Evolutionary conservation across 2,888 invertebrate genomes (phyloP).

Genomic region (Hofmannophila pseudospretella): DNA sequence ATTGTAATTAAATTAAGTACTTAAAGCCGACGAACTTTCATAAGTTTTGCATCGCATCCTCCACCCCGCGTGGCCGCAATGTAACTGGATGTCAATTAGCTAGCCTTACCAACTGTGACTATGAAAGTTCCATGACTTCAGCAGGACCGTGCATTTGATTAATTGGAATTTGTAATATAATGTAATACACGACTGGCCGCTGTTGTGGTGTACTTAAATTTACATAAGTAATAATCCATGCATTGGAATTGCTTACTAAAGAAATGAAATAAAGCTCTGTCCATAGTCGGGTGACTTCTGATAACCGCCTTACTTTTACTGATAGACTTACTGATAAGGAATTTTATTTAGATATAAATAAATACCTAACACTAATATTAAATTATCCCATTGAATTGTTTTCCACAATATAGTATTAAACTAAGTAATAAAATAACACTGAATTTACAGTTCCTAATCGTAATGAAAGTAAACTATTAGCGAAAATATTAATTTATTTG

Average conservation of each 20-base stretch:
- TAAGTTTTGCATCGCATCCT: conserved; percentile 40
- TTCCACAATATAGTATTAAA: conserved; percentile 16
- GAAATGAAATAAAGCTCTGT: too few species aligned
- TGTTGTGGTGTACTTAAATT: conserved; percentile 27
- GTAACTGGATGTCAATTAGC: conserved; percentile 67
- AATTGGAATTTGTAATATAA: conserved; percentile 46
- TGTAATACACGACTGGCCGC: conserved; percentile 34
- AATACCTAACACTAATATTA: conserved; percentile 17
- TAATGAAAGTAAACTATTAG: conserved; percentile 52
- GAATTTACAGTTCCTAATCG: conserved; percentile 69
- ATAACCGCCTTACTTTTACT: conserved; percentile 28
- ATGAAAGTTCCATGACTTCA: conserved; percentile 48
- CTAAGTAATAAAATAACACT: conserved; percentile 53
- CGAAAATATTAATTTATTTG: conserved; percentile 50
- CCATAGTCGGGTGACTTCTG: conserved; percentile 48
- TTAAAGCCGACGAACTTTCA: conserved; percentile 58
- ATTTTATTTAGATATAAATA: conserved; percentile 23
- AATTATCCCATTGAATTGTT: conserved; percentile 44
- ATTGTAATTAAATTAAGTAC: conserved; percentile 49
- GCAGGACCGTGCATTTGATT: conserved; percentile 45
- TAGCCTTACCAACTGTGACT: conserved; percentile 61
- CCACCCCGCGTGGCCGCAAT: conserved; percentile 32
- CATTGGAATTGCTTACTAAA: conserved; percentile 53
- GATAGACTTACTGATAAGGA: conserved; percentile 35
- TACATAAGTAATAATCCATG: conserved; percentile 45